Evolutionary conservation across 2,888 invertebrate genomes (phyloP), one percentile per base, ranked within the genome.

Genomic region (Synanthedon andrenaeformis): DNA sequence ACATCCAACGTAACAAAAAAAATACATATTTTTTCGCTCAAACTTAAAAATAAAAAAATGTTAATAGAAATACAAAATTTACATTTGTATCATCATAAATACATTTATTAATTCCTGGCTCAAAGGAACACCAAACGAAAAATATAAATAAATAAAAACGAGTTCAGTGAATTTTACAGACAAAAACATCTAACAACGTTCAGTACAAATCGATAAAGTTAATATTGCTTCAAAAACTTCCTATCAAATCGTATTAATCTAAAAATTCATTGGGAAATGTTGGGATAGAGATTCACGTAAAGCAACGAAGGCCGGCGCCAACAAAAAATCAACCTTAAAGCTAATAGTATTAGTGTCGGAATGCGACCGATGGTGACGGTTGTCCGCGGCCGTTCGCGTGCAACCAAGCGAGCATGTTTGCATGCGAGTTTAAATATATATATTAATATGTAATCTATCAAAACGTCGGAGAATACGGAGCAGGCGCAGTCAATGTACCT

Each of bases 301-400:
- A 28, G 28, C 4, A 58, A 53, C 57, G 63, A 51, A 68, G 75
- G 71, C 75, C 80, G 74, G 74, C 76, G 65, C 75, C 68, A 69
- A 70, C 66, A 65, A 80, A 80, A 82, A 79, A 35, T 74, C 73
- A 72, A 82, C 71, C 80, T 81, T 80, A 84, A 74, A 63, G 55
- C 74, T 81, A 82, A 74, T 73, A 61, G 69, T 74, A 79, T 78
- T 75, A 79, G 76, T 76, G 72, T 82, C 81, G 82, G 83, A 85
- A 84, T 85, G 83, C 79, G 82, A 80, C 78, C 23, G 23, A 23
- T 35, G 35, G 35, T 35, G 35, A 35, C 35, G 69, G 68, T 65
- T 65, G 63, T 66, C 70, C 76, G 12, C 75, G 76, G 70, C 73
- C 59, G 67, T 73, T 78, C 76, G 77, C 69, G 84, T 82, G 83